Evolutionary conservation across 2,888 invertebrate genomes (phyloP).

Genomic region (Cosmorhoe ocellata): DNA sequence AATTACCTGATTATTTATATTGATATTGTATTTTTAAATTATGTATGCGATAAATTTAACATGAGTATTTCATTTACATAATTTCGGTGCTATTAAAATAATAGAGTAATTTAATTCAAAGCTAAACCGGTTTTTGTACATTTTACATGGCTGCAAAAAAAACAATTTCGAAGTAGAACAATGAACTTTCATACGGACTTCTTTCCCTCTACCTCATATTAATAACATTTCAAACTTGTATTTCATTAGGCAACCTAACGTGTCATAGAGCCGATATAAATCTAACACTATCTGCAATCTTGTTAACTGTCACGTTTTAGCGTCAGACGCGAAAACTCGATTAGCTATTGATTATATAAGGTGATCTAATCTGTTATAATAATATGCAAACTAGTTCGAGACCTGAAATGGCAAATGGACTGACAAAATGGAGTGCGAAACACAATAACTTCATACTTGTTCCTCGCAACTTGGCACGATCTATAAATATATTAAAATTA

Average conservation of each 20-base stretch:
- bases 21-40: constrained; percentile 17
- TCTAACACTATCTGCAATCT: constrained; percentile 57
- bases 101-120: no score
- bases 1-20: constrained; percentile 30
- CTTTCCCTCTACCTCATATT: constrained; percentile 11
- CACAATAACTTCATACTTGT: neutral
- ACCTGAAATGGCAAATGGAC: constrained; percentile 62
- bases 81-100: neutral
- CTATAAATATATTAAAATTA: no score
- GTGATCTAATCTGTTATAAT: constrained; percentile 66
- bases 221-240: constrained; percentile 38
- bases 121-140: no score
- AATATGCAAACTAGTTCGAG: constrained; percentile 68
- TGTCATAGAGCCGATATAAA: constrained; percentile 52
- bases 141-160: neutral
- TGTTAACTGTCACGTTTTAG: constrained; percentile 57
- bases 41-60: neutral
- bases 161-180: constrained; percentile 25
- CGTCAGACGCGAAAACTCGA: constrained; percentile 55
- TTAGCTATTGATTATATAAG: constrained; percentile 62
- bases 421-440: constrained; percentile 55
- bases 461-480: constrained; percentile 20
- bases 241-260: constrained; percentile 47
- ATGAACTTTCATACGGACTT: constrained; percentile 32
- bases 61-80: constrained; percentile 1